Conservation (phyloP, 2,113 vertebrate genomes). For the Tetraodon nigroviridis region DNA sequence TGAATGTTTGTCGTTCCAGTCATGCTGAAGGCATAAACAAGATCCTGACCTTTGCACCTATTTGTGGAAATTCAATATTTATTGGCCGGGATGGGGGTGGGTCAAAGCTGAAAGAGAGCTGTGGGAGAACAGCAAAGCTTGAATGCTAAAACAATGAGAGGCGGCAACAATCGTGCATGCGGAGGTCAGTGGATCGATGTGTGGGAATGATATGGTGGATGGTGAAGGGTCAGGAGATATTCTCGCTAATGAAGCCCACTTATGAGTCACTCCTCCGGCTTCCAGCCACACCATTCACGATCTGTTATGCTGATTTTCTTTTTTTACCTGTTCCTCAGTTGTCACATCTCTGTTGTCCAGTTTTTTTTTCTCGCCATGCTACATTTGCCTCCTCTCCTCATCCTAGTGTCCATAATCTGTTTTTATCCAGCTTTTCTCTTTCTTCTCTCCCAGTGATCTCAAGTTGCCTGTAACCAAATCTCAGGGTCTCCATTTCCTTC, state of each 20-base stretch:
- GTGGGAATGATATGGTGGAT: constrained; percentile 54
- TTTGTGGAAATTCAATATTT: constrained; percentile 44
- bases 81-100: constrained; percentile 16
- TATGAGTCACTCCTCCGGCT: constrained; percentile 56
- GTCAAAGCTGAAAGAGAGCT: constrained; percentile 3
- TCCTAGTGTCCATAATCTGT: constrained; percentile 18
- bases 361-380: not conserved
- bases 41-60: constrained; percentile 46
- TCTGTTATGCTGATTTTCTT: constrained; percentile 4
- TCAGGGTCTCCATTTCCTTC: constrained; percentile 51
- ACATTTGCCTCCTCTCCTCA: constrained; percentile 9
- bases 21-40: constrained; percentile 42
- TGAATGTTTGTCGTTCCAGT: constrained; percentile 23
- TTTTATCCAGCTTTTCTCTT: constrained; percentile 21
- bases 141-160: constrained; percentile 41
- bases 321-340: not conserved
- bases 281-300: constrained; percentile 6
- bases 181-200: constrained; percentile 59
- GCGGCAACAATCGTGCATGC: constrained; percentile 27
- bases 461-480: constrained; percentile 59
- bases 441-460: constrained; percentile 40
- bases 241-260: constrained; percentile 63
- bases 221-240: constrained; percentile 62
- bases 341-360: not conserved
- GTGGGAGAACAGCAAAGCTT: constrained; percentile 21